Evolutionary conservation across 2,113 vertebrate species (phyloP), one percentile per base, ranked within the genome.

Genomic region (Anarrhichthys ocellatus): DNA sequence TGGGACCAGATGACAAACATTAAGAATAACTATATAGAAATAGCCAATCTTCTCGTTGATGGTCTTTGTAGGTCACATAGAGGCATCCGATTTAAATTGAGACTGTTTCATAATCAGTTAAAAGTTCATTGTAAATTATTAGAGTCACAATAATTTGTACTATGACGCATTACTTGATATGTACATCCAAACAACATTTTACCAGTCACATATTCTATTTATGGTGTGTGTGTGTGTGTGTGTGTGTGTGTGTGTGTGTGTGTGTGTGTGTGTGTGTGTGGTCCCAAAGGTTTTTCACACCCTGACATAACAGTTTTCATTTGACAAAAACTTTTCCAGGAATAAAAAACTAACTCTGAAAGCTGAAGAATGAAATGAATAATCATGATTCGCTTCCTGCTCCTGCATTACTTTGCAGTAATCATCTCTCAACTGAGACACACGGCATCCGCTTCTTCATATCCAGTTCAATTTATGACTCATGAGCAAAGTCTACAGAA

Each of bases 341-440:
- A 20, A n/a, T 29, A 36, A 22, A 38, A 38, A 38, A 38, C n/a
- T 34, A 52, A 48, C 32, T 24, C 3, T 1, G 3, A n/a, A 67
- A 63, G 76, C 66, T 69, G 80, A 48, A 27, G 9, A 36, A 36
- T 61, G 5, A 48, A 67, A 58, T 20, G 18, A 22, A 32, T 32
- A 3, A 20, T 66, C 4, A 32, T 18, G 13, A 1, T 22, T 38
- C 32, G 11, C 38, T 29, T 11, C 32, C 18, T 32, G 34, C 59
- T 56, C 46, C 38, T 40, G 38, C 44, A 46, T 18, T 24, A 22
- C 27, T 46, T n/a, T 44, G 65, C 46, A 76, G 72, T 78, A 78
- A 82, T 50, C 56, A 81, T 44, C 67, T 74, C 78, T 78, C 62
- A 80, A 36, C 9, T 2, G 27, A 77, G 27, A 72, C 17, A 13